These are phyloP conservation scores for Geothlypis trichas DNA, from an alignment of 2,113 vertebrate genomes.

Conservation along the genomic window DNA sequence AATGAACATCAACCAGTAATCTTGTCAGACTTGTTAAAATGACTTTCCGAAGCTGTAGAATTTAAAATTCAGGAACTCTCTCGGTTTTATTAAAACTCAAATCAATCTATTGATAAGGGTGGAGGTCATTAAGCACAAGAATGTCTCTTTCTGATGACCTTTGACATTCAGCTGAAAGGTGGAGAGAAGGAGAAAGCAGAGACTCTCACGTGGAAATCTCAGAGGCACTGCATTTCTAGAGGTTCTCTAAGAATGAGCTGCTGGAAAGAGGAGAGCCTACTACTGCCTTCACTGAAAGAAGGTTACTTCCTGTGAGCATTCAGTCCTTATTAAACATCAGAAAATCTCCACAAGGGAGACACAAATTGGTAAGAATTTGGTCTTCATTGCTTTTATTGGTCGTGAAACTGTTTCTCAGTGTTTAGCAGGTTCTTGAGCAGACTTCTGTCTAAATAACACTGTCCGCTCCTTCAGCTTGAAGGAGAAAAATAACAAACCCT, in stretches of 20 bases:
- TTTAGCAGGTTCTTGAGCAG: background rate
- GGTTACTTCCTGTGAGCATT: background rate
- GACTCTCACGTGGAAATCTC: fast-evolving
- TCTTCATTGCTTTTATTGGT: background rate
- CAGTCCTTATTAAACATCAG: background rate
- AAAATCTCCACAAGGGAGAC: background rate
- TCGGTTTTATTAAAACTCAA: background rate
- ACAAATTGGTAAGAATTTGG: background rate
- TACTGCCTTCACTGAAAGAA: background rate
- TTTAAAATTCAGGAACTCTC: background rate
- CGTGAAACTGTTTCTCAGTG: background rate
- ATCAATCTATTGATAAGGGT: background rate
- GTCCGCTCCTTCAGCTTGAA: background rate
- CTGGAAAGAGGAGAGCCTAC: background rate
- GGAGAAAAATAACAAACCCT: background rate
- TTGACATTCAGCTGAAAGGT: background rate
- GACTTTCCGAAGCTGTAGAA: fast-evolving
- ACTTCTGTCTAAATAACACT: background rate
- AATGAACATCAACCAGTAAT: background rate
- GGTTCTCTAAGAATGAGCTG: background rate
- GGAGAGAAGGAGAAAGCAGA: background rate
- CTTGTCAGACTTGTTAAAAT: background rate
- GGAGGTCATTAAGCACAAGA: background rate
- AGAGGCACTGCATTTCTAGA: background rate
- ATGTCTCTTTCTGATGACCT: background rate